These are phyloP conservation scores for Chalcosyrphus nemorum DNA, from an alignment of 2,888 invertebrate genomes.

Conservation along the genomic window DNA sequence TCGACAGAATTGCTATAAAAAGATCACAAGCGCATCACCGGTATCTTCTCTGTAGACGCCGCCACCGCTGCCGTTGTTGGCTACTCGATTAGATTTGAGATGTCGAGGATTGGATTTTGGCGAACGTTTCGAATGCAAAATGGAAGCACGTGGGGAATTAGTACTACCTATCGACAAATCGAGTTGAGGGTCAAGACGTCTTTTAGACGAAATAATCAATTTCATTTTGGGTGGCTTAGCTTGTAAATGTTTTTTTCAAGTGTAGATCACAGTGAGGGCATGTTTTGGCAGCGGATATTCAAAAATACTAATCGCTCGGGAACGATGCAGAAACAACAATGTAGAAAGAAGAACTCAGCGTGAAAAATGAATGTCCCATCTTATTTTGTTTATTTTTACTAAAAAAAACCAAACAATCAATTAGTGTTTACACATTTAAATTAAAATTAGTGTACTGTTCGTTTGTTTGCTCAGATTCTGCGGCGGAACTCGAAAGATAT, in stretches of 20 bases:
- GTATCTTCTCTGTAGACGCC: conserved; percentile 18
- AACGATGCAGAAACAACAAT: neutral
- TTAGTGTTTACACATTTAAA: conserved; percentile 5
- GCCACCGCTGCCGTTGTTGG: neutral
- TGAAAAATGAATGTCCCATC: neutral
- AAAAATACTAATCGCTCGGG: conserved; percentile 7
- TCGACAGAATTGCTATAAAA: conserved; percentile 45
- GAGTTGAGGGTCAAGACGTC: conserved; percentile 48
- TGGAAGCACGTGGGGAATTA: neutral
- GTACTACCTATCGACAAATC: neutral
- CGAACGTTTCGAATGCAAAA: conserved; percentile 13
- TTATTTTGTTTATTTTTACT: conserved; percentile 11
- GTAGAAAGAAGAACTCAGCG: neutral
- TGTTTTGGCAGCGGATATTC: neutral
- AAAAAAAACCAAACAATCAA: conserved; percentile 4
- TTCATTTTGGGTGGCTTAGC: neutral
- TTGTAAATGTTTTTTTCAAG: conserved; percentile 2
- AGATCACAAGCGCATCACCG: conserved; percentile 35
- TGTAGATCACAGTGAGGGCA: neutral
- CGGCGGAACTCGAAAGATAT: neutral
- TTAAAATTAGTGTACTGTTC: neutral
- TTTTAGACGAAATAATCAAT: conserved; percentile 36
- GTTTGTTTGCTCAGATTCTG: neutral
- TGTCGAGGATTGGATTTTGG: conserved; percentile 27
- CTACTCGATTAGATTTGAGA: neutral